Base-by-base conservation (phyloP, 2,888 invertebrate species). In the Chalcosyrphus nemorum region DNA sequence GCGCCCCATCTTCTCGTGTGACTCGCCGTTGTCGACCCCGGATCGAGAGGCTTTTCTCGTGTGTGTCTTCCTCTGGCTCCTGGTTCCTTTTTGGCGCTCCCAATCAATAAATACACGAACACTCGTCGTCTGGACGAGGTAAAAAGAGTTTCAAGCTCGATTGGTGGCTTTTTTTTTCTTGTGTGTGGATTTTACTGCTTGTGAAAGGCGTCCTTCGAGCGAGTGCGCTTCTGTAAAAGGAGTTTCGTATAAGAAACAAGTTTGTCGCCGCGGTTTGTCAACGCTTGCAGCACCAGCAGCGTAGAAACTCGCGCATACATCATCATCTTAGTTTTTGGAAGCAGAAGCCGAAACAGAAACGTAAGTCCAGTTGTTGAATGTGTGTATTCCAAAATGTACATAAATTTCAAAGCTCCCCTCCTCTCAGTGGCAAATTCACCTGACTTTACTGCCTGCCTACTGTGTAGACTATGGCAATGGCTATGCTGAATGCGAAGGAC, bases 71-170 rank as follows among this genome's bases (percentile, higher is more conserved):
- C 4, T 24, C 24, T 24, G 24, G 24, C 24, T 24, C 3, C 24
- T 24, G 24, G n/a, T n/a, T n/a, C n/a, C n/a, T n/a, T n/a, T n/a
- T 80, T 74, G 80, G 80, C 74, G n/a, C n/a, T n/a, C n/a, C n/a
- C n/a, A n/a, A n/a, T 84, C 78, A 84, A 84, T 84, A 78, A 80
- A 84, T 84, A 80, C 74, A 84, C 70, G 80, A 80, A 80, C 68
- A 84, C 80, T 84, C 70, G 70, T 74, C 78, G 63, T 54, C 65
- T 59, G 76, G 71, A 59, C 81, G 57, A 70, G 66, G 47, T 65
- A 63, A 56, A 57, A 63, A 41, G 38, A 27, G 32, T 19, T 47
- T 19, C 41, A n/a, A n/a, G n/a, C n/a, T n/a, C n/a, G n/a, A n/a
- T 61, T 54, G 52, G 52, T 47, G 35, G 24, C 43, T 59, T 57